Conservation (phyloP, 2,888 invertebrate genomes). For the Caenorhabditis imperialis region DNA sequence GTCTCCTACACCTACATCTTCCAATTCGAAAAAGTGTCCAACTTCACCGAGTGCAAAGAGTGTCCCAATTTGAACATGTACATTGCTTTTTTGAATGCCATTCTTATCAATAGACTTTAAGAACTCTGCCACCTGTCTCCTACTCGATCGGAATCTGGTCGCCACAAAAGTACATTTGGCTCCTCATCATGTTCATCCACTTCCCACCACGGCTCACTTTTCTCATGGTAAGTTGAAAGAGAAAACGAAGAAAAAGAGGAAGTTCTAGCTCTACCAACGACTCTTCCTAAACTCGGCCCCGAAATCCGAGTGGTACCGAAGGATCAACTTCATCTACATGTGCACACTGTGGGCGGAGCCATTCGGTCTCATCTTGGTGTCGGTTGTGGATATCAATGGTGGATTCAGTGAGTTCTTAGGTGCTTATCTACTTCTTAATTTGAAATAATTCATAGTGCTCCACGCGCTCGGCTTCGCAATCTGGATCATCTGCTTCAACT, state of each 20-base stretch:
- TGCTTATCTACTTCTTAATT: too few species aligned
- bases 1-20: conserved; percentile 75
- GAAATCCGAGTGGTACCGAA: conserved; percentile 52
- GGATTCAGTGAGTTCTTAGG: conserved; percentile 66
- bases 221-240: conserved; percentile 56
- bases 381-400: conserved; percentile 74
- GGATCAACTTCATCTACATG: conserved; percentile 54
- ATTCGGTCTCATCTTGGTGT: conserved; percentile 67
- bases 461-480: conserved; percentile 73
- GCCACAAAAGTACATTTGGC: conserved; percentile 76
- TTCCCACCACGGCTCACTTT: conserved; percentile 73
- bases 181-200: conserved; percentile 73
- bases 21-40: conserved; percentile 72
- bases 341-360: conserved; percentile 63
- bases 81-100: conserved; percentile 13
- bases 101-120: conserved; percentile 35
- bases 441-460: too few species aligned
- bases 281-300: conserved; percentile 60
- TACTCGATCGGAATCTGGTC: conserved; percentile 77
- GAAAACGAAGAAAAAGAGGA: neutral
- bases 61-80: conserved; percentile 72
- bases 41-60: conserved; percentile 70
- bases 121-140: conserved; percentile 74
- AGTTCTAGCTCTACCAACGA: conserved; percentile 63
- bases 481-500: conserved; percentile 75